Evolutionary conservation across 2,113 vertebrate species (phyloP).

Genomic region (Romanogobio albipinnatus): DNA sequence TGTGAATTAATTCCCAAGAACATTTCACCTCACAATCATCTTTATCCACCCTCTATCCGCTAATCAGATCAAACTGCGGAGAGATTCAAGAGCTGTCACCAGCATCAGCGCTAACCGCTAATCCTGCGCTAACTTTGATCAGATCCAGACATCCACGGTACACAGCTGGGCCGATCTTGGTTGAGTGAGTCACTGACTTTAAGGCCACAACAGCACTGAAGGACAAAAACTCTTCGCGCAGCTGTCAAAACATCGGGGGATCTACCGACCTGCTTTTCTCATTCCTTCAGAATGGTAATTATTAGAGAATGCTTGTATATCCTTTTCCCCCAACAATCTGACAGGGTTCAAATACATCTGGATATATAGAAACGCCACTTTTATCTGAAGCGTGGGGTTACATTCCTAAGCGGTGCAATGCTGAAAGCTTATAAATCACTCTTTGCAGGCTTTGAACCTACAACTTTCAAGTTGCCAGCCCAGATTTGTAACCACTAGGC

Average conservation of each 20-base stretch:
- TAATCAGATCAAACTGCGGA: conserved; percentile 61
- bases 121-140: conserved; percentile 72
- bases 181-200: conserved; percentile 66
- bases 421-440: background rate
- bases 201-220: conserved; percentile 45
- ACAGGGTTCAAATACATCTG: background rate
- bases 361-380: background rate
- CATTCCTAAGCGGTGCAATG: background rate
- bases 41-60: conserved; percentile 55
- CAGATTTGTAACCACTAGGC: background rate
- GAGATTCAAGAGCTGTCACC: conserved; percentile 65
- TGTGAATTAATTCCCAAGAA: conserved; percentile 73
- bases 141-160: conserved; percentile 48
- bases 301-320: background rate
- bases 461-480: background rate
- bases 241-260: conserved; percentile 72
- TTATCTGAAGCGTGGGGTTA: background rate
- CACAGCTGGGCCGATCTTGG: conserved; percentile 63
- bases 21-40: conserved; percentile 60
- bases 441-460: background rate
- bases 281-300: conserved; percentile 15
- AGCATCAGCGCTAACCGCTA: conserved; percentile 58
- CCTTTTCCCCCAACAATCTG: conserved; percentile 11
- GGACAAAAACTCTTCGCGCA: conserved; percentile 62
- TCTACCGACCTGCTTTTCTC: conserved; percentile 33